Percentiles rank a stretch among this genome's conserved stretches.
phyloP scores from a whole-genome alignment of 2,888 invertebrate genomes.

The Agonopterix heracliana region DNA sequence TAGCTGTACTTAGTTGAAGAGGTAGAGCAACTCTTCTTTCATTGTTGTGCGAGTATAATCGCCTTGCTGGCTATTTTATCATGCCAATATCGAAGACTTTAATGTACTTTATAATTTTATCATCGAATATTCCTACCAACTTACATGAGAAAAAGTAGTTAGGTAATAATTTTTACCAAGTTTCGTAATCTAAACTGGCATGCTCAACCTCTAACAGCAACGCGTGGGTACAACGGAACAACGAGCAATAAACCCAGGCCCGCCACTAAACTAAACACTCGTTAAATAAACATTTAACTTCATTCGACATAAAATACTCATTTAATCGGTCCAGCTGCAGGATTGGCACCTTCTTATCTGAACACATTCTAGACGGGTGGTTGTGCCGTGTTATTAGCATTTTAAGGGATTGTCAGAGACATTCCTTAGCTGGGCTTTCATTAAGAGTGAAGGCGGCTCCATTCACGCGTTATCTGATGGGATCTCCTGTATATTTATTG shows the following conservation, averaged over 20 bases:
- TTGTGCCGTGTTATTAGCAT: constrained; percentile 43
- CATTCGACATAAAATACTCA: constrained; percentile 46
- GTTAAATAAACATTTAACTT: constrained; percentile 13
- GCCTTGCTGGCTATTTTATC: too few relatives aligned
- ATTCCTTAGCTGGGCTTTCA: constrained; percentile 40
- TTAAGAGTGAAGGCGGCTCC: constrained; percentile 34
- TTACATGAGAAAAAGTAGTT: too few relatives aligned
- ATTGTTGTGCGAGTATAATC: too few relatives aligned
- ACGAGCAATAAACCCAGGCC: constrained; percentile 9
- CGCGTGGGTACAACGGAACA: not conserved
- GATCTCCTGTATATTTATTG: constrained; percentile 65
- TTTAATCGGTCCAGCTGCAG: constrained; percentile 43
- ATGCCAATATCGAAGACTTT: too few relatives aligned
- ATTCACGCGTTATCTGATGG: constrained; percentile 49
- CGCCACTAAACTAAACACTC: constrained; percentile 5
- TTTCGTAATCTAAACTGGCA: too few relatives aligned
- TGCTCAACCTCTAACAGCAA: too few relatives aligned
- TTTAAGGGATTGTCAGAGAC: constrained; percentile 41
- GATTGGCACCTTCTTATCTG: constrained; percentile 46
- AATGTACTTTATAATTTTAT: too few relatives aligned
- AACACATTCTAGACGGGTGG: constrained; percentile 35
- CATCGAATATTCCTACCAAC: too few relatives aligned
- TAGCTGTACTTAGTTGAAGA: too few relatives aligned
- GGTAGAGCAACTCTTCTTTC: too few relatives aligned
- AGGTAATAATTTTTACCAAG: too few relatives aligned